Evolutionary conservation across 2,888 invertebrate species (phyloP).

Genomic region (Eupithecia inturbata): DNA sequence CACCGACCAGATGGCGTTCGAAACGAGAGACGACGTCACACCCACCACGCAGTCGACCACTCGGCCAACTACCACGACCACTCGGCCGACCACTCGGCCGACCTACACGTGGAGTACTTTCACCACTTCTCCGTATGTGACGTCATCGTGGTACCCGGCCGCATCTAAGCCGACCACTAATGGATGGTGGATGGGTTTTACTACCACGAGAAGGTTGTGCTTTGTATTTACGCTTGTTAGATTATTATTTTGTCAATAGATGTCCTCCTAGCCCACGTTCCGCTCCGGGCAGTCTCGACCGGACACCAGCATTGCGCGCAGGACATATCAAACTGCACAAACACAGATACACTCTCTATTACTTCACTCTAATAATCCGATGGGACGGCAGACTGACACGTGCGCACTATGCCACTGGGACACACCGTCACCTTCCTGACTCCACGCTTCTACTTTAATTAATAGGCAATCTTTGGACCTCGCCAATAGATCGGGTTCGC

Average conservation of each 20-base stretch:
- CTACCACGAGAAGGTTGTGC: conserved; percentile 59
- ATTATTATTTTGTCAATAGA: not conserved
- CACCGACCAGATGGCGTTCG: conserved; percentile 86
- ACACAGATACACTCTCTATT: no score
- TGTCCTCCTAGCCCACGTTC: not conserved
- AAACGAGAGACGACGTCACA: conserved; percentile 68
- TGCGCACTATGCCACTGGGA: no score
- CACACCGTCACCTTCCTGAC: no score
- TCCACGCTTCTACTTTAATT: not conserved
- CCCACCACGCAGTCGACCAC: conserved; percentile 51
- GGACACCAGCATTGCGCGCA: no score
- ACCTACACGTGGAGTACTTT: conserved; percentile 39
- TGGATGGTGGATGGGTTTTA: conserved; percentile 62
- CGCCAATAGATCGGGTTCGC: not conserved
- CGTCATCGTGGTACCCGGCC: conserved; percentile 39
- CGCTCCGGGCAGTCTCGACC: not conserved
- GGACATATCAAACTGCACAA: not conserved
- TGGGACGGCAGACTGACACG: not conserved
- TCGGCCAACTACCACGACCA: conserved; percentile 12
- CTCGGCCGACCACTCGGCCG: conserved; percentile 23
- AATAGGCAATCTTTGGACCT: no score
- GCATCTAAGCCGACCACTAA: conserved; percentile 42
- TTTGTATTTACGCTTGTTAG: conserved; percentile 42
- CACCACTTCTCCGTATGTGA: conserved; percentile 51
- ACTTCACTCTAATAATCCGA: not conserved